Base-by-base conservation (phyloP, 2,113 vertebrate genomes). In the Phoenicopterus ruber region DNA sequence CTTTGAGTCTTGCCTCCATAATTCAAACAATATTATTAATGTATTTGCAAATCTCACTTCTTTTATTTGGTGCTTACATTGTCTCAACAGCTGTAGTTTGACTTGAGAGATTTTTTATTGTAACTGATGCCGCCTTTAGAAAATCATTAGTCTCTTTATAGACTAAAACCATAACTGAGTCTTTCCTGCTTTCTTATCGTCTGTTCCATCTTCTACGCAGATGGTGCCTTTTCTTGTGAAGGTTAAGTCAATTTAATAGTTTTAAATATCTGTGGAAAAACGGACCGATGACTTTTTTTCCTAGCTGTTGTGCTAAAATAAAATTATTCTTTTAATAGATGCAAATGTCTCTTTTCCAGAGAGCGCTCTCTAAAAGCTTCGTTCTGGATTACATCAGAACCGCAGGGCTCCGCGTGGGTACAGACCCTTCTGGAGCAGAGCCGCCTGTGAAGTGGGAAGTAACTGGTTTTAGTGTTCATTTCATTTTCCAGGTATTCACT, bases 341-440 rank as follows among this genome's bases (percentile, higher is more conserved):
- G 10, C 0, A 57, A 80, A 71, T 50, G 14, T 26, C 10, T 80
- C 6, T 58, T 84, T 79, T 83, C 26, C 46, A 49, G 87, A 71
- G 49, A 74, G 17, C 1, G 2, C 17, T 36, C 2, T 50, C 34
- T 65, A 17, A 73, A 71, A 74, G 8, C 15, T 77, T 86, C 8
- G 0, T 38, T 70, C 38, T 50, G 47, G 42, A 31, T 83, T 63
- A 36, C 8, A 46, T n/a, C 36, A 65, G 57, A 44, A 55, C 15
- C 9, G 7, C n/a, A 54, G 69, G 18, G 12, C 12, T 89, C 36
- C 2, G 0, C 0, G 0, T 18, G 36, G 13, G 28, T 58, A 40
- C 38, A 50, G n/a, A 59, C 3, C 52, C 20, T 81, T 42, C 65
- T 55, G 57, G 65, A 89, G 15, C 24, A 62, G 11, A 81, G 36